phyloP scores from a whole-genome alignment of 1,140 invertebrate species.

The Eueides isabella region DNA sequence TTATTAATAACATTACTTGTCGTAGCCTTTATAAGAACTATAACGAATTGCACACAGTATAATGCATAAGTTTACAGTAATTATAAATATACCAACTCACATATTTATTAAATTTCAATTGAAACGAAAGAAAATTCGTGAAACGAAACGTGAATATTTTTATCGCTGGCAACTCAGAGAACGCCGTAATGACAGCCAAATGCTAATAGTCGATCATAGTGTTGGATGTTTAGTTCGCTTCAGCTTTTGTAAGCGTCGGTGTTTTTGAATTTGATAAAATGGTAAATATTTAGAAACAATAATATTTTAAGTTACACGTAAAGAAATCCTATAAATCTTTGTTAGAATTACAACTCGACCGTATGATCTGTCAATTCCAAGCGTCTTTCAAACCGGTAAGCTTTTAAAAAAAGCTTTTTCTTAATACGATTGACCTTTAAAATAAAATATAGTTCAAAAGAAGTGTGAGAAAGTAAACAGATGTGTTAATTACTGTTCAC shows the following conservation, averaged over 20 bases:
- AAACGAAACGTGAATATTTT: constrained; percentile 9
- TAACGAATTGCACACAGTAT: too few species aligned
- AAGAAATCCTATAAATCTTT: neutral
- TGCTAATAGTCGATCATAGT: neutral
- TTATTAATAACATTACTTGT: too few species aligned
- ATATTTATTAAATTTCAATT: neutral
- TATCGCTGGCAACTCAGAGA: neutral
- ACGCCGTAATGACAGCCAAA: neutral
- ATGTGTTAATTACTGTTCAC: too few species aligned
- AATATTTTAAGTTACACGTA: neutral
- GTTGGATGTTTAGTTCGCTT: constrained; percentile 1
- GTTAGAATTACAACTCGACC: neutral
- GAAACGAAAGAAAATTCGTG: neutral
- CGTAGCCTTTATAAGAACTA: too few species aligned
- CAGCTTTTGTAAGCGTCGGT: neutral
- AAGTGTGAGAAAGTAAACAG: neutral
- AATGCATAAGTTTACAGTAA: too few species aligned
- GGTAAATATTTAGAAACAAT: neutral
- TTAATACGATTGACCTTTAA: constrained; percentile 1
- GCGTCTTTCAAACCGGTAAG: constrained; percentile 31
- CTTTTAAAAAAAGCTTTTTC: constrained; percentile 28
- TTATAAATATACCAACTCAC: neutral
- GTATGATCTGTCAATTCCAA: constrained; percentile 1
- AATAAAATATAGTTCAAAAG: neutral
- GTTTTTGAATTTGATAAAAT: neutral